Evolutionary conservation across 2,797 vertebrate species (phyloP).

Genomic region (Gila robusta): DNA sequence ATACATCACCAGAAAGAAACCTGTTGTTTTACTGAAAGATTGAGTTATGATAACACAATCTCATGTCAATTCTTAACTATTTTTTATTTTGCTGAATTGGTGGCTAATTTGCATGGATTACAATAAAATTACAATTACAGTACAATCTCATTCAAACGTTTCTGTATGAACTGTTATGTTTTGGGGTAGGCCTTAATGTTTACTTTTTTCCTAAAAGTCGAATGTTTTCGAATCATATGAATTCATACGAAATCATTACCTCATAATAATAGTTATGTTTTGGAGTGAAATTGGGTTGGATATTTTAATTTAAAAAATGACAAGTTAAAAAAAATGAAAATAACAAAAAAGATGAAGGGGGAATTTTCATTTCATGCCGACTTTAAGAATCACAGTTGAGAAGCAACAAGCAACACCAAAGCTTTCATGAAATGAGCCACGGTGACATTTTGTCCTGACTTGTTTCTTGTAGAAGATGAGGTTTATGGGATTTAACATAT

Average conservation of each 20-base stretch:
- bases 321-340: neutral
- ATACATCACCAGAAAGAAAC: neutral
- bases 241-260: neutral
- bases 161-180: neutral
- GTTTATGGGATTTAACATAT: neutral
- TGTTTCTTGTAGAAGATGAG: neutral
- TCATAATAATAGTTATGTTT: neutral
- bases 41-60: neutral
- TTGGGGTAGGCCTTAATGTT: neutral
- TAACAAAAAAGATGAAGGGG: neutral
- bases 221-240: neutral
- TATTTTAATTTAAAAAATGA: neutral
- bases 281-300: neutral
- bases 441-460: neutral
- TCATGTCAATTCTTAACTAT: neutral
- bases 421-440: neutral
- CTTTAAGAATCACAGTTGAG: neutral
- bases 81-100: neutral
- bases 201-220: too few species aligned
- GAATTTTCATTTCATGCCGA: neutral
- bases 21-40: neutral
- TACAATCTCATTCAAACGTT: neutral
- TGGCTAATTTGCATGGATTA: neutral
- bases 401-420: neutral
- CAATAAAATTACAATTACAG: too few species aligned